Evolutionary conservation across 2,888 invertebrate species (phyloP).

Genomic region (Tiliacea citrago): DNA sequence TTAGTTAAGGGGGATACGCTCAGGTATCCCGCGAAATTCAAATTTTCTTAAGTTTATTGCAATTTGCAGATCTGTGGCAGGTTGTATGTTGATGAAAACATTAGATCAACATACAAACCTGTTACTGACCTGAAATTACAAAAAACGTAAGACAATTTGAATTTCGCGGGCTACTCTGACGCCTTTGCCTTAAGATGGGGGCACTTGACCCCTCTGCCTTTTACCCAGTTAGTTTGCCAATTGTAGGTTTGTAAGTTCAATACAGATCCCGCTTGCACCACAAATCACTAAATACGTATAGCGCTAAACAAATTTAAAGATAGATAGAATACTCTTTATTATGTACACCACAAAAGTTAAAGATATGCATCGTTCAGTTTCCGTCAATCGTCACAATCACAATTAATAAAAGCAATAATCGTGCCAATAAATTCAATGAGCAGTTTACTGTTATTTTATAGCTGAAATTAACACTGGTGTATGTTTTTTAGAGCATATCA

Average conservation of each 20-base stretch:
- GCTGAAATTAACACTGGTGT: neutral
- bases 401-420: conserved; percentile 1
- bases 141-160: too few species aligned
- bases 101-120: too few species aligned
- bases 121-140: too few species aligned
- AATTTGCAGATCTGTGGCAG: too few species aligned
- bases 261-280: neutral
- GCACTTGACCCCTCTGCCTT: neutral
- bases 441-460: neutral
- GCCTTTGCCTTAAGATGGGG: too few species aligned
- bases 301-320: neutral
- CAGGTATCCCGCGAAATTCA: too few species aligned
- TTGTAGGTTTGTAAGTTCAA: neutral
- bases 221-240: neutral
- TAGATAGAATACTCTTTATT: too few species aligned
- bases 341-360: too few species aligned
- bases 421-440: neutral
- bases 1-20: neutral
- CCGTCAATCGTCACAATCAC: neutral
- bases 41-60: too few species aligned
- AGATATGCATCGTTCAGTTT: neutral
- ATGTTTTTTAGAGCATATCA: neutral
- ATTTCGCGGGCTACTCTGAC: too few species aligned
- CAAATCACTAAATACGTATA: neutral
- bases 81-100: too few species aligned